Evolutionary conservation across 1,140 invertebrate species (phyloP).

Genomic region (Tetramorium simillimum): DNA sequence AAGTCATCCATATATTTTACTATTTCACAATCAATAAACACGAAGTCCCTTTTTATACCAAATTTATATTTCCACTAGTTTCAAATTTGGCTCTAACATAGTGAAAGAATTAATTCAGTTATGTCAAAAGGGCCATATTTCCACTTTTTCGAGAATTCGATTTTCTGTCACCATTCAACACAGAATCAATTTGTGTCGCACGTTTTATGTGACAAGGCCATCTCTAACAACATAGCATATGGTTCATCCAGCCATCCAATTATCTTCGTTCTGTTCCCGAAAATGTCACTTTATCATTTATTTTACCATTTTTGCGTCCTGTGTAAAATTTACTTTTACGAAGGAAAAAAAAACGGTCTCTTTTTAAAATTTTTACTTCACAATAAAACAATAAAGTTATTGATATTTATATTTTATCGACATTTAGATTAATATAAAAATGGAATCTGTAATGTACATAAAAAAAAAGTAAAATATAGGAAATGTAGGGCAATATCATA

Average conservation of each 20-base stretch:
- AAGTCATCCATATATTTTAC: not conserved
- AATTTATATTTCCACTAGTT: slow-evolving; percentile 22
- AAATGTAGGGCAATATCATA: not conserved
- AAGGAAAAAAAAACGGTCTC: not conserved
- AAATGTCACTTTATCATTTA: slow-evolving; percentile 61
- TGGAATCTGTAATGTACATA: not conserved
- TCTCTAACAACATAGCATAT: slow-evolving; percentile 52
- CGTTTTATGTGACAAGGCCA: slow-evolving; percentile 58
- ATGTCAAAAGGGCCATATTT: slow-evolving; percentile 38
- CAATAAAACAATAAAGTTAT: slow-evolving; percentile 18
- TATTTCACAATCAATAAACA: not conserved
- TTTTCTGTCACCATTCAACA: slow-evolving; percentile 57
- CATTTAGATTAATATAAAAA: slow-evolving; percentile 15
- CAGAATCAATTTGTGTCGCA: slow-evolving; percentile 60
- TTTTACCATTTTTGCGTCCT: slow-evolving; percentile 31
- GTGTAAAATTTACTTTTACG: slow-evolving; percentile 36
- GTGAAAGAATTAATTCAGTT: slow-evolving; percentile 55
- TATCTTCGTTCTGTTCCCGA: slow-evolving; percentile 50
- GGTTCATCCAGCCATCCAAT: slow-evolving; percentile 54
- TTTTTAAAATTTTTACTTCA: not conserved
- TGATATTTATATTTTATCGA: not conserved
- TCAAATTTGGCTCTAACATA: slow-evolving; percentile 38
- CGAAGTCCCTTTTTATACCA: not conserved
- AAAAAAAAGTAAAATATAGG: not conserved
- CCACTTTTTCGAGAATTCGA: slow-evolving; percentile 57